A percentile compares a stretch with the other conserved stretches of the same genome.
phyloP scores from a whole-genome alignment of 2,113 vertebrate species.

The Delphinus delphis region DNA sequence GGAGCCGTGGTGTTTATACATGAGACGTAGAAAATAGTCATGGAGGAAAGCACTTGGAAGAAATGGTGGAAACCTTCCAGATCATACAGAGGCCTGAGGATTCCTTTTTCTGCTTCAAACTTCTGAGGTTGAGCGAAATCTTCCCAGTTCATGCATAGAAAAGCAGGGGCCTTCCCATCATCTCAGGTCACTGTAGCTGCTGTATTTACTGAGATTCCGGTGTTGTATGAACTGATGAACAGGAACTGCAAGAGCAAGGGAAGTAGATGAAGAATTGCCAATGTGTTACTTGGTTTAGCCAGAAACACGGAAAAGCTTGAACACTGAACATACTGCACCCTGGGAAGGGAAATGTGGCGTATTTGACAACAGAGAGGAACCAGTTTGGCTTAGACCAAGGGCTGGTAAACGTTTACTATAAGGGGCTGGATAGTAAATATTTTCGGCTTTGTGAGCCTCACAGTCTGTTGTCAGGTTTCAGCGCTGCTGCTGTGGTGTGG shows the following conservation, averaged over 20 bases:
- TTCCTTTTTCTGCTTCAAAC: not conserved
- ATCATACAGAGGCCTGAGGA: not conserved
- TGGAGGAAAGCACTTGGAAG: not conserved
- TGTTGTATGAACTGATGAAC: not conserved
- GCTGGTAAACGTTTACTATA: not conserved
- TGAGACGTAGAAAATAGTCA: not conserved
- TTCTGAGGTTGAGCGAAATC: not conserved
- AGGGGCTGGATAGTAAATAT: not conserved
- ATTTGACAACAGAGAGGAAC: not conserved
- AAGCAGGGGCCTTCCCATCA: not conserved
- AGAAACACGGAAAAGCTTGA: not conserved
- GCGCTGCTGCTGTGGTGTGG: not conserved
- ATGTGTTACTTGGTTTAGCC: not conserved
- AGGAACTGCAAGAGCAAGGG: not conserved
- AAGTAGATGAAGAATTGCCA: not conserved
- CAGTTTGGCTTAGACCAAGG: not conserved
- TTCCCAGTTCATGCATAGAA: not conserved
- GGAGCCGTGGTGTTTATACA: not conserved
- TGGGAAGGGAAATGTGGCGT: not conserved
- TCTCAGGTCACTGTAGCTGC: not conserved
- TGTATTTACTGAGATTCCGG: not conserved
- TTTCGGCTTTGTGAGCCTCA: not conserved
- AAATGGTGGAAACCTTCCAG: not conserved
- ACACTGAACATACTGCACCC: accelerated
- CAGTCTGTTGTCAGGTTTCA: not conserved